A percentile compares a stretch with the other conserved stretches of the same genome.
Conservation (phyloP, 2,113 vertebrate species). For the Picathartes gymnocephalus region DNA sequence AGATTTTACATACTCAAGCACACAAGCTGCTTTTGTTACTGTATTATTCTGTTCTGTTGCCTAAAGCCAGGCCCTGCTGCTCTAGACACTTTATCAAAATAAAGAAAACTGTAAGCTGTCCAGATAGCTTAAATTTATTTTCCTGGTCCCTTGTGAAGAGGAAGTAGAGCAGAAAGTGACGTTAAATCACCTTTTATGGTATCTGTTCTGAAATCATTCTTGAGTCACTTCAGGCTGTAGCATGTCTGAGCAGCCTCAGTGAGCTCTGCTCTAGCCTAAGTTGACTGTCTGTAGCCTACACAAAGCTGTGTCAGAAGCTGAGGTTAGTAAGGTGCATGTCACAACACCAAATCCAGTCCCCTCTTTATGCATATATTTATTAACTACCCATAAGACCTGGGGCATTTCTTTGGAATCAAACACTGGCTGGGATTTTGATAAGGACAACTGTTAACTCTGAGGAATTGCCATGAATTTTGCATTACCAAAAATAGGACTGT, state of each 20-base stretch:
- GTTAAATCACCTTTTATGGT: neutral
- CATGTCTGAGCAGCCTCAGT: neutral
- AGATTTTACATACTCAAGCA: neutral
- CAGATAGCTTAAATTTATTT: neutral
- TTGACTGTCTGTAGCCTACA: neutral
- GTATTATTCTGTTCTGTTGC: neutral
- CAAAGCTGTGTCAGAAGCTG: neutral
- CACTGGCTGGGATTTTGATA: neutral
- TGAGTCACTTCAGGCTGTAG: neutral
- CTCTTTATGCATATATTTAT: neutral
- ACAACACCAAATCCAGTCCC: neutral
- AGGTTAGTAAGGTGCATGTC: neutral
- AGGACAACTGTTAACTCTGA: neutral
- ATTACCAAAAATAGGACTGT: neutral
- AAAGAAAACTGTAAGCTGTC: neutral
- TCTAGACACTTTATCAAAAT: neutral
- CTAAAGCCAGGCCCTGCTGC: neutral
- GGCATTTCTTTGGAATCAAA: conserved; percentile 26
- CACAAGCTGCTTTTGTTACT: neutral
- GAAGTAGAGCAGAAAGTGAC: neutral
- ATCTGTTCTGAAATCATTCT: neutral
- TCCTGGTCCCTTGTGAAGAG: neutral
- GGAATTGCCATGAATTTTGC: neutral
- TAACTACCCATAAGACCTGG: neutral
- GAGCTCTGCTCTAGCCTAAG: neutral